These are phyloP conservation scores for Helleia helle DNA, from an alignment of 2,888 invertebrate species.

Conservation along the genomic window DNA sequence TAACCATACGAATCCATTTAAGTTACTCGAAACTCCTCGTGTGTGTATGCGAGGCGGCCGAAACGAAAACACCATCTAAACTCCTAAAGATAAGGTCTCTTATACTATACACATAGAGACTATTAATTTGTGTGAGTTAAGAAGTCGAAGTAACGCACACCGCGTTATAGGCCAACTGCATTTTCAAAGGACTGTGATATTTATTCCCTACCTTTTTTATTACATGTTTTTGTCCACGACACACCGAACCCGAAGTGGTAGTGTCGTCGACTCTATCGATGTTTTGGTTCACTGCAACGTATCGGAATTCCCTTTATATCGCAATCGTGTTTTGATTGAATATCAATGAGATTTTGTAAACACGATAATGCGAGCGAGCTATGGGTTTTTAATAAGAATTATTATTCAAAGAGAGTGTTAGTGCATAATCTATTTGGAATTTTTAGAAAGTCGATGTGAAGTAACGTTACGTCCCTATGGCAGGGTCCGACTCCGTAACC, in stretches of 20 bases:
- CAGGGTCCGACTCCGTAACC: slow-evolving; percentile 67
- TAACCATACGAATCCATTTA: slow-evolving; percentile 49
- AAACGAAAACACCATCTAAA: slow-evolving; percentile 30
- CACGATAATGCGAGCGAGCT: slow-evolving; percentile 19
- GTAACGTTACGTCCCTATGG: slow-evolving; percentile 62
- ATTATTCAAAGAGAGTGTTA: slow-evolving; percentile 36
- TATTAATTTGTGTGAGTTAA: slow-evolving; percentile 42
- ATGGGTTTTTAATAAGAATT: slow-evolving; percentile 42
- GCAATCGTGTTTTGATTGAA: slow-evolving; percentile 17
- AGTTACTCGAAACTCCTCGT: slow-evolving; percentile 44
- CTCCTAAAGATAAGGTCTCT: slow-evolving; percentile 30
- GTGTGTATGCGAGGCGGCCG: slow-evolving; percentile 31
- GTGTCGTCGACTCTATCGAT: slow-evolving; percentile 40
- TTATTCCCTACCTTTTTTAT: slow-evolving; percentile 43
- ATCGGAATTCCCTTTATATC: slow-evolving; percentile 20
- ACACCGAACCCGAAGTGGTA: slow-evolving; percentile 48
- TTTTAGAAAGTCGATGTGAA: slow-evolving; percentile 67
- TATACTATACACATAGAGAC: slow-evolving; percentile 25
- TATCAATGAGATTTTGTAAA: slow-evolving; percentile 18
- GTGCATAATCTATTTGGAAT: slow-evolving; percentile 50
- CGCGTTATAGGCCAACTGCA: slow-evolving; percentile 57
- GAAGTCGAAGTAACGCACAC: slow-evolving; percentile 50
- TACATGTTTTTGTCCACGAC: slow-evolving; percentile 56
- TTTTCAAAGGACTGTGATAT: slow-evolving; percentile 61
- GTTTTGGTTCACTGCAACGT: slow-evolving; percentile 22